Conservation (phyloP, 1,140 invertebrate genomes). For the Heliothis virescens region DNA sequence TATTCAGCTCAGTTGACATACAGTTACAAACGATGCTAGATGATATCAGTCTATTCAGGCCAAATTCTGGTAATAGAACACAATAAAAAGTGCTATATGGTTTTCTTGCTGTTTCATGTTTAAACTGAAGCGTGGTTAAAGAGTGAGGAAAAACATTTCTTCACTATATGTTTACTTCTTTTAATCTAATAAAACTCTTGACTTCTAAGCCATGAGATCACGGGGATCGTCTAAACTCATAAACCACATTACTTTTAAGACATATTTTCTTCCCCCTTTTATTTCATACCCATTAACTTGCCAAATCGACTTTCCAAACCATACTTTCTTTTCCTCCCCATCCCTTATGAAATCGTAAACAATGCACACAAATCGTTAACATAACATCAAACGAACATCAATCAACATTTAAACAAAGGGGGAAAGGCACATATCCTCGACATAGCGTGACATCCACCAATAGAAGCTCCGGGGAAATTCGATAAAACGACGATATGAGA, state of each 20-base stretch:
- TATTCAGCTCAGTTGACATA: background rate
- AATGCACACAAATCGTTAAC: background rate
- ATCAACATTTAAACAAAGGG: conserved; percentile 18
- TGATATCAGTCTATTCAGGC: too few species aligned
- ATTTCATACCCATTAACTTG: background rate
- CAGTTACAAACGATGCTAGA: background rate
- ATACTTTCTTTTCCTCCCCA: background rate
- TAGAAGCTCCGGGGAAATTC: conserved; percentile 15
- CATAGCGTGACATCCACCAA: conserved; percentile 21
- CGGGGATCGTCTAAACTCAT: too few species aligned
- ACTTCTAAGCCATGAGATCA: too few species aligned
- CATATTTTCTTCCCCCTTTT: too few species aligned
- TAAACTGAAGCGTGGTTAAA: too few species aligned
- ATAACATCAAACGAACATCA: conserved; percentile 4
- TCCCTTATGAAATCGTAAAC: background rate
- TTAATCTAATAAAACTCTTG: too few species aligned
- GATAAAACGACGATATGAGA: conserved; percentile 17
- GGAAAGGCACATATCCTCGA: background rate
- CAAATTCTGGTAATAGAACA: too few species aligned
- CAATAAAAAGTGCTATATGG: too few species aligned
- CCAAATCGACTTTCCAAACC: background rate
- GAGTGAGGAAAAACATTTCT: too few species aligned
- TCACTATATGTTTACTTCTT: too few species aligned
- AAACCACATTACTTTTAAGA: too few species aligned
- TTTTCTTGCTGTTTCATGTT: too few species aligned